A percentile compares a stretch with the other conserved stretches of the same genome.
phyloP scores from a whole-genome alignment of 1,140 invertebrate species.

The Telenomus remus region DNA sequence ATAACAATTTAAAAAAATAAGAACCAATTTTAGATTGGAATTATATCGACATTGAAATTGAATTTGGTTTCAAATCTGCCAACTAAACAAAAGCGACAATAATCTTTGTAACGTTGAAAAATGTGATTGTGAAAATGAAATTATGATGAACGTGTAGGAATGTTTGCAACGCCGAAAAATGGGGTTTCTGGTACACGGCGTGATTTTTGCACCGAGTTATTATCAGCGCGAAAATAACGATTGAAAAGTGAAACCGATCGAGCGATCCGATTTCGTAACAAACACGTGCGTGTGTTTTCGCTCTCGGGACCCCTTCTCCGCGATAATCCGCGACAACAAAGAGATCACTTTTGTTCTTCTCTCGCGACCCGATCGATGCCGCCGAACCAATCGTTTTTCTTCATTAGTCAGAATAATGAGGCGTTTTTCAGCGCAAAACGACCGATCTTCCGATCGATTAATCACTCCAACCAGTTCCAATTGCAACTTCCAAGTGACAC shows the following conservation, averaged over 20 bases:
- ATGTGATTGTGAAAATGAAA: too few relatives aligned
- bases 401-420: conserved; percentile 15
- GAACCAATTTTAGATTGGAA: too few relatives aligned
- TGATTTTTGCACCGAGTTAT: neutral
- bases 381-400: conserved; percentile 20
- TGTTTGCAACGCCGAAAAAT: neutral
- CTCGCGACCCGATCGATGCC: conserved; percentile 17
- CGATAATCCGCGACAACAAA: conserved; percentile 28
- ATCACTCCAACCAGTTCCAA: neutral
- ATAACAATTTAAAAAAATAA: too few relatives aligned
- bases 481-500: neutral
- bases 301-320: conserved; percentile 26
- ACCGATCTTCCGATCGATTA: neutral
- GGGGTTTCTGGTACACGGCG: neutral
- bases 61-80: too few relatives aligned
- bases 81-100: too few relatives aligned
- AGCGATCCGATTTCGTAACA: conserved; percentile 36
- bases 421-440: conserved; percentile 5
- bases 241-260: conserved; percentile 42
- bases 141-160: too few relatives aligned
- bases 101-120: too few relatives aligned
- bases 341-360: conserved; percentile 24
- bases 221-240: conserved; percentile 5
- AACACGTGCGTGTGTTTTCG: conserved; percentile 47
- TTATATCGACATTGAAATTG: too few relatives aligned